Evolutionary conservation across 2,888 invertebrate species (phyloP).

Genomic region (Catonia carolina): DNA sequence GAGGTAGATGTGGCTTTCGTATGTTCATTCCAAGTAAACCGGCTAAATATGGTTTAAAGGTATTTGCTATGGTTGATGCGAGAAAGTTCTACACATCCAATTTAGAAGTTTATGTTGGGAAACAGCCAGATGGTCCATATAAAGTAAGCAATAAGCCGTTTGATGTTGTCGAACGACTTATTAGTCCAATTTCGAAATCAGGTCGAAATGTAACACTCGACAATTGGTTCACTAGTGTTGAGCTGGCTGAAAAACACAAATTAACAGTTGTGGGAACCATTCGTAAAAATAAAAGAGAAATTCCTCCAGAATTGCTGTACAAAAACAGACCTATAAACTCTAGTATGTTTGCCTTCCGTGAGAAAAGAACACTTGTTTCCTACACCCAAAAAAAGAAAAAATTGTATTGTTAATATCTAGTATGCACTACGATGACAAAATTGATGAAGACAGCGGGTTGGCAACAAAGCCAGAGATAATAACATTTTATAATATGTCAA

Average conservation of each 20-base stretch:
- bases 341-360: constrained; percentile 19
- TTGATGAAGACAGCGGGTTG: constrained; percentile 22
- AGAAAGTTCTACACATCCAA: constrained; percentile 28
- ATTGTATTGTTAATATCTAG: constrained; percentile 23
- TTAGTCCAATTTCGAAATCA: constrained; percentile 24
- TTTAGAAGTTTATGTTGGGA: constrained; percentile 29
- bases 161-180: constrained; percentile 27
- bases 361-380: constrained; percentile 21
- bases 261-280: constrained; percentile 33
- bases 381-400: constrained; percentile 20
- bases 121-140: constrained; percentile 29
- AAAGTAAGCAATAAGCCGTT: constrained; percentile 22
- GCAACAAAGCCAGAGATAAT: constrained; percentile 29
- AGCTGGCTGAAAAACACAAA: constrained; percentile 20
- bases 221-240: constrained; percentile 33
- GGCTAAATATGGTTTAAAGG: constrained; percentile 37
- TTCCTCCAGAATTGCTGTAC: constrained; percentile 18
- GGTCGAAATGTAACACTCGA: constrained; percentile 34
- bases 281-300: constrained; percentile 19
- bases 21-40: constrained; percentile 37
- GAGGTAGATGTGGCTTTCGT: constrained; percentile 34
- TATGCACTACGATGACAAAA: constrained; percentile 21
- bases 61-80: constrained; percentile 34
- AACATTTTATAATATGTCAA: constrained; percentile 26
- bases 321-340: constrained; percentile 10